A percentile compares a stretch with the other conserved stretches of the same genome.
Evolutionary conservation across 1,140 invertebrate species (phyloP).

Genomic region (Drosophila bocki): DNA sequence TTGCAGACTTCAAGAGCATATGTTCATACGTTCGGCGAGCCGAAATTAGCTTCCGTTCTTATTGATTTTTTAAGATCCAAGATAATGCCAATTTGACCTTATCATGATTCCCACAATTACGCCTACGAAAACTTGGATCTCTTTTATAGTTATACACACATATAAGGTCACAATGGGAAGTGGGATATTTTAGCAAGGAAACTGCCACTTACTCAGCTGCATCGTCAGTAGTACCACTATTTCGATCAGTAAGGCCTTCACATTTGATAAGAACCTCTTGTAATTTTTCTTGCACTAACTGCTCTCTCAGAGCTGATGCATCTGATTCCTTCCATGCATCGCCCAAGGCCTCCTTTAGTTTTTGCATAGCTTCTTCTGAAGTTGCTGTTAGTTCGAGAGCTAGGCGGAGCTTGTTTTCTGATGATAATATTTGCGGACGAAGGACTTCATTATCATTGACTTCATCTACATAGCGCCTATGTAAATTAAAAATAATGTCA

Average conservation of each 20-base stretch:
- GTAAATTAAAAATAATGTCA: conserved; percentile 66
- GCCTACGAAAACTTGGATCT: too few relatives aligned
- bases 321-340: conserved; percentile 85
- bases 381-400: conserved; percentile 60
- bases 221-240: conserved; percentile 78
- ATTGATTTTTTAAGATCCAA: too few relatives aligned
- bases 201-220: conserved; percentile 81
- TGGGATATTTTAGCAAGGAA: neutral
- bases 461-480: conserved; percentile 61
- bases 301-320: conserved; percentile 85
- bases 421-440: conserved; percentile 54
- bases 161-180: neutral
- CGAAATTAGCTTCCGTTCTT: too few relatives aligned
- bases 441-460: conserved; percentile 58
- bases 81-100: too few relatives aligned
- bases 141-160: neutral
- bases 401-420: conserved; percentile 59
- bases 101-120: too few relatives aligned
- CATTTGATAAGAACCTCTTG: conserved; percentile 86
- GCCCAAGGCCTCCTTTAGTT: conserved; percentile 59
- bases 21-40: too few relatives aligned
- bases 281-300: conserved; percentile 85
- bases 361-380: conserved; percentile 63
- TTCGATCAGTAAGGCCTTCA: conserved; percentile 81
- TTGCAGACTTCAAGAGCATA: too few relatives aligned